Conservation (phyloP, 30 jellyfish, hydroid and myxozoan genomes). For the Aurelia aurita complex sp. Pacific region DNA sequence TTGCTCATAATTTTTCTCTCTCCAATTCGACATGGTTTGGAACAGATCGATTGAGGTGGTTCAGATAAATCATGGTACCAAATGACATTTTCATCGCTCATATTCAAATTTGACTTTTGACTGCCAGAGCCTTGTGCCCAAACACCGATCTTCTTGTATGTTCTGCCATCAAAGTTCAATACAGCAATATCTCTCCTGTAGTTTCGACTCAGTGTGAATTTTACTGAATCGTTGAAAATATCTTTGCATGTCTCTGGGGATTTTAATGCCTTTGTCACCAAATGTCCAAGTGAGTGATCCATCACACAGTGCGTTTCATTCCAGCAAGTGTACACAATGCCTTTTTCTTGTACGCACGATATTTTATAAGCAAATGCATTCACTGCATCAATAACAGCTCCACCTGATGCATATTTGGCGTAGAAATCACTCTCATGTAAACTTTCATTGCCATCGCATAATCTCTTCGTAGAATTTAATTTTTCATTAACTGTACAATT, state of each 20-base stretch:
- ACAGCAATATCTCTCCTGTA: background rate
- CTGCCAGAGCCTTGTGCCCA: background rate
- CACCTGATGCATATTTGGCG: background rate
- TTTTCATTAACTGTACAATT: constrained; percentile 5
- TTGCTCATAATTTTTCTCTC: constrained; percentile 2
- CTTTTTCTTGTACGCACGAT: background rate
- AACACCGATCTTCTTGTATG: background rate
- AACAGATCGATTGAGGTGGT: constrained; percentile 33
- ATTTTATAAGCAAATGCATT: constrained; percentile 3
- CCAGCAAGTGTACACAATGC: too few species aligned
- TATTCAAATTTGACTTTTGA: background rate
- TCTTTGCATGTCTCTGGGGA: background rate
- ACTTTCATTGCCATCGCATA: background rate
- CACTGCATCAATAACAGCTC: background rate
- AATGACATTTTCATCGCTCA: background rate
- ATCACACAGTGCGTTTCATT: background rate
- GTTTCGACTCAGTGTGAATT: background rate
- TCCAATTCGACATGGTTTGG: constrained; percentile 49
- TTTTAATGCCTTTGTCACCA: too few species aligned
- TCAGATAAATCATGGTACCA: constrained; percentile 5
- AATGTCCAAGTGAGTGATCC: too few species aligned
- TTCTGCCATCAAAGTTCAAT: constrained; percentile 1
- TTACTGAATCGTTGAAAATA: background rate
- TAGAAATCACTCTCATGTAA: background rate
- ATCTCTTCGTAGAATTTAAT: background rate